Evolutionary conservation across 2,888 invertebrate genomes (phyloP).

Genomic region (Amblyjoppa fuscipennis): DNA sequence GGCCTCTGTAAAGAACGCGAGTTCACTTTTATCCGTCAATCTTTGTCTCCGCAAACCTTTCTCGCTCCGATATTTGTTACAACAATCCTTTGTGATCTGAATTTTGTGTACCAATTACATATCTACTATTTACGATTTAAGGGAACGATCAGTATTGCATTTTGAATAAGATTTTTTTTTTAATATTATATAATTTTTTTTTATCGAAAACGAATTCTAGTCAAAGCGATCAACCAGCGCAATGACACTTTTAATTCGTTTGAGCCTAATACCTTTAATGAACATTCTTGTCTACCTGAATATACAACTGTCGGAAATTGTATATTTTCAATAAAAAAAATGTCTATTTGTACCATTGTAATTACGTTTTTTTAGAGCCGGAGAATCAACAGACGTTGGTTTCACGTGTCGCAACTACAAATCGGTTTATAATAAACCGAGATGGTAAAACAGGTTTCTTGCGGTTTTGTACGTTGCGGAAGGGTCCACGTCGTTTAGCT

Average conservation of each 20-base stretch:
- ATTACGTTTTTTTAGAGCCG: conserved; percentile 14
- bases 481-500: neutral
- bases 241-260: conserved; percentile 35
- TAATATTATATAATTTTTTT: neutral
- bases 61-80: conserved; percentile 25
- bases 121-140: conserved; percentile 41
- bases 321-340: conserved; percentile 79
- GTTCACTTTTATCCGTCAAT: conserved; percentile 5
- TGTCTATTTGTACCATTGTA: conserved; percentile 72
- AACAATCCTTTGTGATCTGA: conserved; percentile 17
- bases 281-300: conserved; percentile 44
- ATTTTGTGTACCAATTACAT: conserved; percentile 48
- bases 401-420: neutral
- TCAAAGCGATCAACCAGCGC: conserved; percentile 33
- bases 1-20: conserved; percentile 14
- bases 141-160: conserved; percentile 54
- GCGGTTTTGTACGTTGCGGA: neutral
- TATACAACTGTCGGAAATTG: conserved; percentile 68
- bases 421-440: neutral
- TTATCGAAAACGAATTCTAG: conserved; percentile 6
- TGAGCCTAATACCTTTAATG: conserved; percentile 21
- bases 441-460: neutral
- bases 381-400: neutral
- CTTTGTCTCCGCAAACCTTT: conserved; percentile 5
- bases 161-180: conserved; percentile 33